These are phyloP conservation scores for Drosophila subsilvestris DNA, from an alignment of 2,888 invertebrate genomes.

Conservation along the genomic window DNA sequence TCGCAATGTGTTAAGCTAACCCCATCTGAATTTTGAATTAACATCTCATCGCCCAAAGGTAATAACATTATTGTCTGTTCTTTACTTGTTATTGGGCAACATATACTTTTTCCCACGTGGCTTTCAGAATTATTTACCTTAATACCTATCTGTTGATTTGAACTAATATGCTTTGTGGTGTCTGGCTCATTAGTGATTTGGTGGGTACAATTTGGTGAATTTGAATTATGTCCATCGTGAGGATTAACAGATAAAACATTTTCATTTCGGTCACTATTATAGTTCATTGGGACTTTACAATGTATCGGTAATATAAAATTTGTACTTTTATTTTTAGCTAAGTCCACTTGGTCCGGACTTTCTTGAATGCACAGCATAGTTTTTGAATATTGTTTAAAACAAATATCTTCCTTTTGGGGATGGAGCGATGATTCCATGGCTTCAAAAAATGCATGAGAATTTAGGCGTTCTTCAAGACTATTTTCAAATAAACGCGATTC, in stretches of 20 bases:
- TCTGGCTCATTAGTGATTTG: not conserved
- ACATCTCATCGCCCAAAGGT: not conserved
- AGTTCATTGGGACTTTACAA: not conserved
- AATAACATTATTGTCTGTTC: not conserved
- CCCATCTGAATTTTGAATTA: not conserved
- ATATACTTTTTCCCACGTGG: not conserved
- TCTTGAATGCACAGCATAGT: not conserved
- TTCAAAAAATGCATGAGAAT: not conserved
- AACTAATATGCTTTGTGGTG: not conserved
- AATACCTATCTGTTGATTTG: not conserved
- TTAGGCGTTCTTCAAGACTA: not conserved
- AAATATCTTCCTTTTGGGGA: conserved; percentile 22
- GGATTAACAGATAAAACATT: not conserved
- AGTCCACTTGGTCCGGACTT: not conserved
- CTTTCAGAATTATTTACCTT: not conserved
- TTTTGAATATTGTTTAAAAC: conserved; percentile 3
- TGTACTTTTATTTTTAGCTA: not conserved
- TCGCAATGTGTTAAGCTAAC: not conserved
- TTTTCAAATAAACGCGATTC: conserved; percentile 11
- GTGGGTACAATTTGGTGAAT: not conserved
- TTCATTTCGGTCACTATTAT: not conserved
- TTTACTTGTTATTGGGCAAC: not conserved
- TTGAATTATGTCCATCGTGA: not conserved
- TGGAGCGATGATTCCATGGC: conserved; percentile 17
- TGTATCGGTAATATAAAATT: not conserved